Base-by-base conservation (phyloP, 2,888 invertebrate species). In the Lepas anatifera region DNA sequence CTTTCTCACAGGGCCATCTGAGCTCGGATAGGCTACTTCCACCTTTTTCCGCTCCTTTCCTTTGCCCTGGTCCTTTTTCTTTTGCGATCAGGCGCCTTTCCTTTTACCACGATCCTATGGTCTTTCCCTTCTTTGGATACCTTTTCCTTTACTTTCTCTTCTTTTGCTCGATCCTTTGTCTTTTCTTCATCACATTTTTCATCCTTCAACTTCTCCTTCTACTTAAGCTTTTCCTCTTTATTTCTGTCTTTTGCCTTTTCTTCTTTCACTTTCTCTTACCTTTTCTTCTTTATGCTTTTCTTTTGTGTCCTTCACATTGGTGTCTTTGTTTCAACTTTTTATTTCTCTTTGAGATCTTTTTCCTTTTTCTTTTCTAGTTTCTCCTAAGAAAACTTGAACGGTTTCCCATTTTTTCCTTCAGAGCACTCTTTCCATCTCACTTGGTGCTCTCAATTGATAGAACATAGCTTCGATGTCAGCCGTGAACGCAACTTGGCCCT, bases 261-360 rank as follows among this genome's bases (percentile, higher is more conserved):
- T n/a, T 73, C 71, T 64, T 74, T 74, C 69, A 39, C 39, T 37
- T 70, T 72, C 46, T 71, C n/a, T n/a, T n/a, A n/a, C n/a, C n/a
- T n/a, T n/a, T n/a, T n/a, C n/a, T n/a, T n/a, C n/a, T n/a, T n/a
- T n/a, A n/a, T 74, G 75, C 73, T 69, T 76, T 73, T 72, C 76
- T 75, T 69, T 74, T 48, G 73, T 84, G 84, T 3, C 84, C 83
- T 70, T 83, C 84, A 68, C 83, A 80, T 75, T 87, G 86, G 72
- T 87, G 90, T 29, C 85, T 90, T 89, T 77, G 87, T 75, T 66
- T 74, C 70, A 70, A 76, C 75, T 72, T 75, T 75, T 76, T 86
- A 87, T 73, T 88, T 91, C 69, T 87, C 87, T 75, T 86, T 87
- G 76, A 84, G 84, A 66, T 76, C 74, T 52, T 71, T 73, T 68